A percentile compares a stretch with the other conserved stretches of the same genome.
Conservation (phyloP, 1,140 invertebrate species). For the Tigriopus japonicus region DNA sequence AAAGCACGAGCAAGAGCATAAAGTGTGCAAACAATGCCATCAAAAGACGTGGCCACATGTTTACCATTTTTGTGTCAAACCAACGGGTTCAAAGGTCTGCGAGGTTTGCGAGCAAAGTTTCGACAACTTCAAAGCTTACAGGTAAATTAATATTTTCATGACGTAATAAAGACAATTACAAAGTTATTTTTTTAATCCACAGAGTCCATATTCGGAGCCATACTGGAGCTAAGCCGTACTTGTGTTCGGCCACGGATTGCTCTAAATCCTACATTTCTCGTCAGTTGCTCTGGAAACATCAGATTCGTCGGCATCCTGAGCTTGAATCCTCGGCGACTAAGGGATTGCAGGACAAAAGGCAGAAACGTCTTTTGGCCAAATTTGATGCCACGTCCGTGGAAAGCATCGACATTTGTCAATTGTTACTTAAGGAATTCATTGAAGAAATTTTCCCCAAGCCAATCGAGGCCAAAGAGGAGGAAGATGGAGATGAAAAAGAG, state of each 20-base stretch:
- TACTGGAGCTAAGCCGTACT: neutral
- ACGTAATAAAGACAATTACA: too few relatives aligned
- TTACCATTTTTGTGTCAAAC: conserved; percentile 12
- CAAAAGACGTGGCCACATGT: conserved; percentile 13
- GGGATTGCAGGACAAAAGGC: neutral
- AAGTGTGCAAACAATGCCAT: conserved; percentile 1
- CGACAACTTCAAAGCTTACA: neutral
- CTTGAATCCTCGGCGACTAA: neutral
- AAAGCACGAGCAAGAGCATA: conserved; percentile 5
- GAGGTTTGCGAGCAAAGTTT: conserved; percentile 5
- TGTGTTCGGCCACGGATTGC: neutral
- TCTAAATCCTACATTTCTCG: conserved; percentile 1
- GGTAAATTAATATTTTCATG: too few relatives aligned
- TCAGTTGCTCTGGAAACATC: conserved; percentile 11
- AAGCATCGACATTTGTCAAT: neutral
- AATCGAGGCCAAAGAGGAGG: neutral
- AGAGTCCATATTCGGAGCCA: conserved; percentile 9
- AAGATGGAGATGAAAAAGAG: neutral
- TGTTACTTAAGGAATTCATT: neutral
- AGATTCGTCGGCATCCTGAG: conserved; percentile 10
- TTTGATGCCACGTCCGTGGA: neutral
- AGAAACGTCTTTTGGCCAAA: neutral
- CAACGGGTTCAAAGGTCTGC: neutral
- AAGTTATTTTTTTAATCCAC: neutral
- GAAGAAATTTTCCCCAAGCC: neutral